Percentiles rank a stretch among this genome's conserved stretches.
phyloP scores from a whole-genome alignment of 2,797 vertebrate species.

The Myotis pilosus region DNA sequence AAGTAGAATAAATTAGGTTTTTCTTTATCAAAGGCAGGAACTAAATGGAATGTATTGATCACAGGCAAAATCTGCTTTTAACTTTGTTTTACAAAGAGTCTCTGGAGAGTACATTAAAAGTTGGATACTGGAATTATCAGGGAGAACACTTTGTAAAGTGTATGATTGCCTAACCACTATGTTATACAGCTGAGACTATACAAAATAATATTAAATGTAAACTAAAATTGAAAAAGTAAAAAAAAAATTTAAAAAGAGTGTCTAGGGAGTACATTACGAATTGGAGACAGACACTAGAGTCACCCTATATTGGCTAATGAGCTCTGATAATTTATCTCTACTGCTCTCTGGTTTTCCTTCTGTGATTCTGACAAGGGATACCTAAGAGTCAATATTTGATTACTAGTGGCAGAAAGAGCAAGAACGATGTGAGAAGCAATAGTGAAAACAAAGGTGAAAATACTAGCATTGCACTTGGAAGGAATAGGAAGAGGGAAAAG shows the following conservation, averaged over 20 bases:
- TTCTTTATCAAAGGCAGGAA: not conserved
- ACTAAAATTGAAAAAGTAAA: not conserved
- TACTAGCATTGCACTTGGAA: not conserved
- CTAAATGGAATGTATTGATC: not conserved
- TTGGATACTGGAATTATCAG: not conserved
- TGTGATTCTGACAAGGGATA: not conserved
- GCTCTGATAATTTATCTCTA: not conserved
- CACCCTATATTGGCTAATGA: not conserved
- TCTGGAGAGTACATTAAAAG: not conserved
- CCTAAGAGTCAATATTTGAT: not conserved
- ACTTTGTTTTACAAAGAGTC: constrained; percentile 12
- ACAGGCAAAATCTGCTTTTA: not conserved
- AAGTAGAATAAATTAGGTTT: not conserved
- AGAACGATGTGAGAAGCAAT: not conserved
- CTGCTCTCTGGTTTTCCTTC: not conserved
- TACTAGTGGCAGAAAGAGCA: not conserved
- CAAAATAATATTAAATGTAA: not conserved
- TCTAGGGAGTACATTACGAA: not conserved
- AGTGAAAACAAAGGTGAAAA: not conserved
- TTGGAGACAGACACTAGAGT: not conserved
- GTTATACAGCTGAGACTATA: not conserved
- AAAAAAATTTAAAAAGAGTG: not conserved
- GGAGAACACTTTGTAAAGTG: no score
- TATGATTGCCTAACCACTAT: not conserved
- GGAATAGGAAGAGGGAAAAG: not conserved